phyloP scores from a whole-genome alignment of 2,797 vertebrate species.

The Schizothorax lantsangensis region DNA sequence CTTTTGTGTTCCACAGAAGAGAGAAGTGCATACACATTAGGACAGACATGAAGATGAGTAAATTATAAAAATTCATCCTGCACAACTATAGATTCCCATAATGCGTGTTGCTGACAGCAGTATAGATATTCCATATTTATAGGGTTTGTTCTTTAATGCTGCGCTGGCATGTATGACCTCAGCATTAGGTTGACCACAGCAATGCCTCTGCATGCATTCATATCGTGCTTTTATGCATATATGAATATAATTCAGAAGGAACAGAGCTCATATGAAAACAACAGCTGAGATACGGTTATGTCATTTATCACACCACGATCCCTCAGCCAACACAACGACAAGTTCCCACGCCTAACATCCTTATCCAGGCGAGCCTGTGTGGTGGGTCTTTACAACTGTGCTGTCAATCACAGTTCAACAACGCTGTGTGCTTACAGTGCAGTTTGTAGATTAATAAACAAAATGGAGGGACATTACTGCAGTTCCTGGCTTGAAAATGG shows the following conservation, averaged over 20 bases:
- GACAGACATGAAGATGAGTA: neutral
- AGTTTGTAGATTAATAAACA: constrained; percentile 15
- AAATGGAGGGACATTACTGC: constrained; percentile 5
- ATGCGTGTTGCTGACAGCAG: constrained; percentile 23
- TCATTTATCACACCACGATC: constrained; percentile 59
- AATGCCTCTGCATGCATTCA: neutral
- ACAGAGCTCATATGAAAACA: constrained; percentile 66
- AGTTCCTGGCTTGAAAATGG: constrained; percentile 21
- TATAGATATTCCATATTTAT: constrained; percentile 38
- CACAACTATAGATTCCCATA: neutral
- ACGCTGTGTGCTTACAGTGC: neutral
- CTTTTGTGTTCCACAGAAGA: neutral
- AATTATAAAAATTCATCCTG: neutral
- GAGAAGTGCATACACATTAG: neutral
- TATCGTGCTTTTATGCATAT: neutral
- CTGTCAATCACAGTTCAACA: constrained; percentile 31
- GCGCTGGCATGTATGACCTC: neutral
- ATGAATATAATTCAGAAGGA: constrained; percentile 62
- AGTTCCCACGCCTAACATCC: constrained; percentile 44
- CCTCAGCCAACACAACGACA: constrained; percentile 41
- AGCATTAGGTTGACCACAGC: neutral
- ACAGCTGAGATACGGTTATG: constrained; percentile 63
- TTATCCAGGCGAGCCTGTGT: neutral
- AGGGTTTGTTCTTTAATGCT: neutral
- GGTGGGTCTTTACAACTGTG: constrained; percentile 23